Evolutionary conservation across 2,113 vertebrate species (phyloP), one percentile per base, ranked within the genome.

Genomic region (Bos indicus): DNA sequence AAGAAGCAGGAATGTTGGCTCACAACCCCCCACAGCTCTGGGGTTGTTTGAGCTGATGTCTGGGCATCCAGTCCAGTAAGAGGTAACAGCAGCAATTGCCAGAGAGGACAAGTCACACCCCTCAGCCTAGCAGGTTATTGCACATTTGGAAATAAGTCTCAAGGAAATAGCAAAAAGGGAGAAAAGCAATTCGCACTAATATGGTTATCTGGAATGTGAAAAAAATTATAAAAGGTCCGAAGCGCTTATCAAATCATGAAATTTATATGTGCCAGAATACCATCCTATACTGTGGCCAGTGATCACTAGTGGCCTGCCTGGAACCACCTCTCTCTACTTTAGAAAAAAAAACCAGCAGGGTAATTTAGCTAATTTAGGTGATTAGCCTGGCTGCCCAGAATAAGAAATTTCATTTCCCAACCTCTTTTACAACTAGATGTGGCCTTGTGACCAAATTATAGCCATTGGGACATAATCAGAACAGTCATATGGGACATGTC

Each of bases 151-250:
- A 97, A 88, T 88, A 93, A 96, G 88, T 96, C 95, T 96, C 91
- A 64, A 78, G 36, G 33, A 94, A 95, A 92, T 77, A 86, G 64
- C 88, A 97, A 54, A 95, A 94, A 89, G 2, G 56, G 94, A 95
- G 85, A 97, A 96, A 96, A 96, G 81, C 93, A 97, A 96, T 98
- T 94, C 85, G 60, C 93, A 97, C 97, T 89, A 91, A 97, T 94
- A 52, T 13, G 90, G n/a, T 92, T 92, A 97, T 89, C 94, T 71
- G 88, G 92, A 86, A 96, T 88, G 67, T n/a, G 33, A 82, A 89
- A 89, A 86, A 88, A 90, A 40, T 96, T 52, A 77, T 64, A 82
- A 89, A 57, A 84, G 36, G 33, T 83, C 90, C 94, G 77, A 77
- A 40, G 48, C 33, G 51, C 51, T 90, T 78, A 71, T 67, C 93